Evolutionary conservation across 2,797 vertebrate genomes (phyloP).

Genomic region (Melanotaenia maccullochi): DNA sequence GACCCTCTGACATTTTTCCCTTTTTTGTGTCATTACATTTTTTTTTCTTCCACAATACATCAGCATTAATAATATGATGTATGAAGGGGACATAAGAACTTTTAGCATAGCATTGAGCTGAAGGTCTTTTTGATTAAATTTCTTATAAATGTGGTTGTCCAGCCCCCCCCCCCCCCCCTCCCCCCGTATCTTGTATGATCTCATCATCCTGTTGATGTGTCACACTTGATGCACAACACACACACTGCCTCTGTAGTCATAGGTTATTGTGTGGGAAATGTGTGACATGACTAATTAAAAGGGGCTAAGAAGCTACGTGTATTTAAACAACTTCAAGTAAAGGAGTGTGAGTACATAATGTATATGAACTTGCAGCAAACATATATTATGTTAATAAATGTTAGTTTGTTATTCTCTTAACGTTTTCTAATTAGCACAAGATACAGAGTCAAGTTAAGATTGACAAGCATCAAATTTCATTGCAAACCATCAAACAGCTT

Average conservation of each 20-base stretch:
- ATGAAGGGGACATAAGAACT: neutral
- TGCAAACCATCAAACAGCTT: neutral
- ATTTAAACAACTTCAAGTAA: neutral
- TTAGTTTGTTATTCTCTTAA: too few relatives aligned
- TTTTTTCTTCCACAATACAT: neutral
- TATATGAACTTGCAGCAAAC: too few relatives aligned
- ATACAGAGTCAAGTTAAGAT: neutral
- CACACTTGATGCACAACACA: neutral
- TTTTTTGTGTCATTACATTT: fast-evolving
- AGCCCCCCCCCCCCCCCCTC: too few relatives aligned
- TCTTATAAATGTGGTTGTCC: neutral
- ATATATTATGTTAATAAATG: too few relatives aligned
- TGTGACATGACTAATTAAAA: neutral
- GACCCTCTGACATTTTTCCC: constrained; percentile 2
- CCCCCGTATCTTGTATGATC: neutral
- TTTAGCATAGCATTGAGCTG: neutral
- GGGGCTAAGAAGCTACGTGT: neutral
- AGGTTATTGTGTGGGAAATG: neutral
- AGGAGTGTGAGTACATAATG: neutral
- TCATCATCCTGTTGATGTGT: neutral
- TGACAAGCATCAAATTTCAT: neutral
- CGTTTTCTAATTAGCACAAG: too few relatives aligned
- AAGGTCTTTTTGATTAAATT: neutral
- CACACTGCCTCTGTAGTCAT: neutral
- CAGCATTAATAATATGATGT: neutral